Evolutionary conservation across 2,888 invertebrate genomes (phyloP).

Genomic region (Brachyptera risi): DNA sequence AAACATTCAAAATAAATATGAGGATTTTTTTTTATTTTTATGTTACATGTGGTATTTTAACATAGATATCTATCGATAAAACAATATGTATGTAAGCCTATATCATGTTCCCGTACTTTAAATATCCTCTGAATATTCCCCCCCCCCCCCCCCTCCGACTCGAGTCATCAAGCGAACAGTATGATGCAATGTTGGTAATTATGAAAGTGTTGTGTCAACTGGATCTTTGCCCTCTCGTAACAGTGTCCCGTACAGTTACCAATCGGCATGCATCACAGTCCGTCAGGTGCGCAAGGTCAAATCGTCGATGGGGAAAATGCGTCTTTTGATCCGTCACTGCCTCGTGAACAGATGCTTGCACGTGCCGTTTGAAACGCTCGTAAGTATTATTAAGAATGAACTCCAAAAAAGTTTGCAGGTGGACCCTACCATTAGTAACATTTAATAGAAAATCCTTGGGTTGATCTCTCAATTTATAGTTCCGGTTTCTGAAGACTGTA

Average conservation of each 20-base stretch:
- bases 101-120: no score
- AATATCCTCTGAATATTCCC: no score
- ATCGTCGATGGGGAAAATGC: constrained; percentile 30
- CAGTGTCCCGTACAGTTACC: not conserved
- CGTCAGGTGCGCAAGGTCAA: constrained; percentile 6
- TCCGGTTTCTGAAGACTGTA: no score
- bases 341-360: constrained; percentile 51
- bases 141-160: no score
- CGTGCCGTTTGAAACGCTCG: constrained; percentile 51
- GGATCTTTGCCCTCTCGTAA: not conserved
- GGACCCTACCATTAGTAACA: not conserved
- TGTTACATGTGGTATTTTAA: no score
- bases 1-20: no score
- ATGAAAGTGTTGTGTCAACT: not conserved
- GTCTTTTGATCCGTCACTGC: constrained; percentile 51
- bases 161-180: no score
- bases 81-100: no score
- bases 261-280: not conserved
- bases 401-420: no score
- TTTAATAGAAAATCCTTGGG: not conserved
- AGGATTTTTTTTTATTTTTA: no score
- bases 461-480: not conserved
- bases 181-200: no score
- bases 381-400: constrained; percentile 41
- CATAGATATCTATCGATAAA: no score